Conservation (phyloP, 2,797 vertebrate genomes). For the Channallabes apus region DNA sequence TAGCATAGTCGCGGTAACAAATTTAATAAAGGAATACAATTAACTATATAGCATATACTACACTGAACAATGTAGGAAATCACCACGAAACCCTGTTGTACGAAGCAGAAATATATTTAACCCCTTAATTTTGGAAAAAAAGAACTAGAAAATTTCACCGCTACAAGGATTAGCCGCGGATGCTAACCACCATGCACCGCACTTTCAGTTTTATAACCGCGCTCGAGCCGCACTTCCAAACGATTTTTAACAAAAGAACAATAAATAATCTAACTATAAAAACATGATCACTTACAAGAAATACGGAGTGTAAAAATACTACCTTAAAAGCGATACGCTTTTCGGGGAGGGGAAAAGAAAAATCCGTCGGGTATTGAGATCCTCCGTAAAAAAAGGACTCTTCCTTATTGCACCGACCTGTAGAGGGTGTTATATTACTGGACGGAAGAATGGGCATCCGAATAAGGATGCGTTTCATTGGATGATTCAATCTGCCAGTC, state of each 20-base stretch:
- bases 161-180: background rate
- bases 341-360: slow-evolving; percentile 25
- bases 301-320: background rate
- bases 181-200: background rate
- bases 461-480: slow-evolving; percentile 70
- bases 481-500: slow-evolving; percentile 47
- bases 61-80: background rate
- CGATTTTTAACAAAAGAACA: too few relatives aligned
- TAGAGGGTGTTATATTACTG: slow-evolving; percentile 90
- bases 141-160: background rate
- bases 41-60: accelerated
- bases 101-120: background rate
- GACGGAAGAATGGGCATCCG: slow-evolving; percentile 64
- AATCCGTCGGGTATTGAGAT: slow-evolving; percentile 60
- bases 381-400: slow-evolving; percentile 79
- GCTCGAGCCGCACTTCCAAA: too few relatives aligned
- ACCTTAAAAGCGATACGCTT: slow-evolving; percentile 49
- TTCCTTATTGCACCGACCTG: slow-evolving; percentile 86
- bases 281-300: background rate
- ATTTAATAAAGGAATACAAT: background rate
- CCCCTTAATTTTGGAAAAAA: background rate
- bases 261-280: background rate
- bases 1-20: background rate
- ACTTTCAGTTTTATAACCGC: slow-evolving; percentile 12
- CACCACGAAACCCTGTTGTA: background rate